These are phyloP conservation scores for Camponotus vicinus DNA, from an alignment of 1,140 invertebrate species.

Conservation along the genomic window DNA sequence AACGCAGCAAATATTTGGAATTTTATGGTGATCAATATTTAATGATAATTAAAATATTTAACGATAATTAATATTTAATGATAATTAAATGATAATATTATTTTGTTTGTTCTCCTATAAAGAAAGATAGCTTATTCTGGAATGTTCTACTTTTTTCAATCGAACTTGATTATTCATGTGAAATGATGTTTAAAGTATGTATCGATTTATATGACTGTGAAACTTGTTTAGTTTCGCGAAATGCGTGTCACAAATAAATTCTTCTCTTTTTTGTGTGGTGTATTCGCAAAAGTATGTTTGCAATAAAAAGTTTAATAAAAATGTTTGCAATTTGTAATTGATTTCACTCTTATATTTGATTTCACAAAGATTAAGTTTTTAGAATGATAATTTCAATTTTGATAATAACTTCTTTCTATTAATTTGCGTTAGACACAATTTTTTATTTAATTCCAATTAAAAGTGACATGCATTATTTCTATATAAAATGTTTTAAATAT, in stretches of 20 bases:
- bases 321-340: neutral
- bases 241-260: neutral
- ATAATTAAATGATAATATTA: neutral
- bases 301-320: constrained; percentile 10
- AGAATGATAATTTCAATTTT: neutral
- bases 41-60: neutral
- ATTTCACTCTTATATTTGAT: neutral
- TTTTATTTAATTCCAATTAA: neutral
- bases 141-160: neutral
- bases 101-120: neutral
- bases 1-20: neutral
- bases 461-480: neutral
- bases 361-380: neutral
- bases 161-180: neutral
- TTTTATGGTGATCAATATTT: neutral
- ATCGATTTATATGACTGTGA: neutral
- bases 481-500: neutral
- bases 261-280: neutral
- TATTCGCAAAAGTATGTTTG: neutral
- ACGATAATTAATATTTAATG: neutral
- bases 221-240: neutral
- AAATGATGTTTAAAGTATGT: neutral
- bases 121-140: neutral
- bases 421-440: neutral
- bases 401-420: neutral